Percentiles rank a stretch among this genome's conserved stretches.
Conservation (phyloP, 2,797 vertebrate species). For the Setipinna tenuifilis region DNA sequence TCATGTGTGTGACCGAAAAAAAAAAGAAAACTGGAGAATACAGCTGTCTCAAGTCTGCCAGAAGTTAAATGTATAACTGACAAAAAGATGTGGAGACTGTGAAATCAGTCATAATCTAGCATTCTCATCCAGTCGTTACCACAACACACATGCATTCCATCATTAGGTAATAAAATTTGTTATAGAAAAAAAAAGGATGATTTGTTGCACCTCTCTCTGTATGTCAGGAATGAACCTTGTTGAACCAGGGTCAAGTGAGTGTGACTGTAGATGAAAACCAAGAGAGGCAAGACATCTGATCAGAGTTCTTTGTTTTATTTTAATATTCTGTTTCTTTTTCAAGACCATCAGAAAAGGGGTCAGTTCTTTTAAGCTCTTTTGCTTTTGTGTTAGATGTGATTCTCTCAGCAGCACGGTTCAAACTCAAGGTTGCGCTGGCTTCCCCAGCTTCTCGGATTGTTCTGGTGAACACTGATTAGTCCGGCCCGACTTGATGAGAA, state of each 20-base stretch:
- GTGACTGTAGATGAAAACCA: neutral
- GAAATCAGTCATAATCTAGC: slow-evolving; percentile 2
- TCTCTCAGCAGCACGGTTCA: slow-evolving; percentile 84
- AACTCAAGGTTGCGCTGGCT: slow-evolving; percentile 72
- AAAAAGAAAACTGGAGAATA: slow-evolving; percentile 28
- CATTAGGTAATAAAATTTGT: slow-evolving; percentile 52
- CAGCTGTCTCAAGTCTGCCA: slow-evolving; percentile 15
- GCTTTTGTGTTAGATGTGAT: slow-evolving; percentile 72
- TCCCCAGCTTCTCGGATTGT: slow-evolving; percentile 75
- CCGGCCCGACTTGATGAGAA: slow-evolving; percentile 55
- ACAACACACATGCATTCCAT: slow-evolving; percentile 28
- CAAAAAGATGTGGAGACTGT: slow-evolving; percentile 1
- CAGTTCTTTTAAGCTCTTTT: slow-evolving; percentile 93
- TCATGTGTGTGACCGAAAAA: slow-evolving; percentile 30
- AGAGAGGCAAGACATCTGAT: neutral
- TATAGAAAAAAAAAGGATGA: slow-evolving; percentile 24
- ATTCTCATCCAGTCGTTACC: neutral
- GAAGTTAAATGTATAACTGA: slow-evolving; percentile 21
- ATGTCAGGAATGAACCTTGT: neutral
- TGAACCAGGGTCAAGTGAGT: neutral
- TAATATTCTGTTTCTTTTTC: slow-evolving; percentile 97
- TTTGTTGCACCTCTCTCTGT: neutral
- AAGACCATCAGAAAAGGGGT: slow-evolving; percentile 99
- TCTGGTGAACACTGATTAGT: slow-evolving; percentile 81
- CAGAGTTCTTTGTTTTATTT: slow-evolving; percentile 98